Evolutionary conservation across 23 tunicate genomes (phyloP).

Genomic region (Phallusia fumigata): DNA sequence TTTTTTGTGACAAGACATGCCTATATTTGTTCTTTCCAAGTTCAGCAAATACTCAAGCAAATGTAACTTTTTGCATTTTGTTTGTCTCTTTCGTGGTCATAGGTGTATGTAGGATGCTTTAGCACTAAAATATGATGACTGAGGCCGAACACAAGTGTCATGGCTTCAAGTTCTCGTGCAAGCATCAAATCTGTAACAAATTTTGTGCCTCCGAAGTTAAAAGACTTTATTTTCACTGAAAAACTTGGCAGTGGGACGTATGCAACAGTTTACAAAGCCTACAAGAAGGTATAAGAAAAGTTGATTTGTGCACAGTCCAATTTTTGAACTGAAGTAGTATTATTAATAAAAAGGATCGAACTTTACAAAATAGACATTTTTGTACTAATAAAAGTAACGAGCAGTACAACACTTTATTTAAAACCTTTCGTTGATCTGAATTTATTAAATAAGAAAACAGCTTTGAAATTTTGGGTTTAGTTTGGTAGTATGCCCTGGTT

Average conservation of each 20-base stretch:
- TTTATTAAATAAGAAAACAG: no score
- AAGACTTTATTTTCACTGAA: conserved; percentile 76
- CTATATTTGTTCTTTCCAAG: not conserved
- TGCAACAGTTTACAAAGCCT: conserved; percentile 93
- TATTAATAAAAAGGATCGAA: not conserved
- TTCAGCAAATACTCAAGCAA: not conserved
- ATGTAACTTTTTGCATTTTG: not conserved
- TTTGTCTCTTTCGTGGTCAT: no score
- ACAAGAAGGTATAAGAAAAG: conserved; percentile 51
- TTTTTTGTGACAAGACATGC: not conserved
- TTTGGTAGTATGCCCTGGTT: no score
- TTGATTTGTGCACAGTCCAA: not conserved
- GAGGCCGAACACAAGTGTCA: not conserved
- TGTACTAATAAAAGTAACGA: no score
- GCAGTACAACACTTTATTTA: not conserved
- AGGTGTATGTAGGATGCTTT: not conserved
- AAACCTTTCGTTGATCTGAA: no score
- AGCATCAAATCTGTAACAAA: not conserved
- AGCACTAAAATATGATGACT: not conserved
- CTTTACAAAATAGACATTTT: no score
- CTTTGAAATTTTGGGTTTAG: no score
- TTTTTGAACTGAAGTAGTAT: not conserved
- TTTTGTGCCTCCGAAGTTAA: conserved; percentile 48
- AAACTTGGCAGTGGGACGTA: conserved; percentile 86
- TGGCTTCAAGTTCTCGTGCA: conserved; percentile 7